phyloP scores from a whole-genome alignment of 2,888 invertebrate species.

The Nemapogon koenigi region DNA sequence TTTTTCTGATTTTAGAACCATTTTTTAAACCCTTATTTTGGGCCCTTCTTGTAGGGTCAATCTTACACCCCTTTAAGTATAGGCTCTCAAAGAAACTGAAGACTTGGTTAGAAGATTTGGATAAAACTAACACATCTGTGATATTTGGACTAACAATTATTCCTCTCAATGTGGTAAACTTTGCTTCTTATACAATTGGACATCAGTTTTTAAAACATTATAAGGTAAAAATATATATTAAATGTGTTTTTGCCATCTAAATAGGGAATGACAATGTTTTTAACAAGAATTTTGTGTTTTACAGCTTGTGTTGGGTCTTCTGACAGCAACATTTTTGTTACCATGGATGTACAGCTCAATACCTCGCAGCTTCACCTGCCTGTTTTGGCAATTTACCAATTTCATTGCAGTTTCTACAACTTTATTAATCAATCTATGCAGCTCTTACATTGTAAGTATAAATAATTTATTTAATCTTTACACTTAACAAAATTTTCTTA shows the following conservation, averaged over 20 bases:
- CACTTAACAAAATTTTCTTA: neutral
- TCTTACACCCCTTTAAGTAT: conserved; percentile 94
- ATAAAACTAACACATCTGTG: conserved; percentile 71
- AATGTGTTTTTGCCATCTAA: too few relatives aligned
- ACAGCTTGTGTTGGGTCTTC: conserved; percentile 46
- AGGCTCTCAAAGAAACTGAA: conserved; percentile 77
- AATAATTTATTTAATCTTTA: too few relatives aligned
- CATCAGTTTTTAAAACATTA: conserved; percentile 71
- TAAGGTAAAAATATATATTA: too few relatives aligned
- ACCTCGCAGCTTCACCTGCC: conserved; percentile 67
- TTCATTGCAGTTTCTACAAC: conserved; percentile 52
- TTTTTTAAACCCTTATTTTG: conserved; percentile 94
- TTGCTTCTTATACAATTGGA: conserved; percentile 77
- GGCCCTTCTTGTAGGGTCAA: conserved; percentile 96
- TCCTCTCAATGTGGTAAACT: conserved; percentile 80
- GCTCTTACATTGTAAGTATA: conserved; percentile 58
- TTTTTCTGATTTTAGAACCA: conserved; percentile 87
- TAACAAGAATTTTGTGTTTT: too few relatives aligned
- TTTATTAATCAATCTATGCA: conserved; percentile 58
- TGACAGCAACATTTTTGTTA: conserved; percentile 49
- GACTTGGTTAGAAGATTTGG: conserved; percentile 78
- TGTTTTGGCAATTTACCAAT: conserved; percentile 62
- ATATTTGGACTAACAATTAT: conserved; percentile 64
- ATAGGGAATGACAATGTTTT: too few relatives aligned
- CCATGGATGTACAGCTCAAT: conserved; percentile 76